Conservation (phyloP, 2,113 vertebrate species). For the Oenanthe melanoleuca region DNA sequence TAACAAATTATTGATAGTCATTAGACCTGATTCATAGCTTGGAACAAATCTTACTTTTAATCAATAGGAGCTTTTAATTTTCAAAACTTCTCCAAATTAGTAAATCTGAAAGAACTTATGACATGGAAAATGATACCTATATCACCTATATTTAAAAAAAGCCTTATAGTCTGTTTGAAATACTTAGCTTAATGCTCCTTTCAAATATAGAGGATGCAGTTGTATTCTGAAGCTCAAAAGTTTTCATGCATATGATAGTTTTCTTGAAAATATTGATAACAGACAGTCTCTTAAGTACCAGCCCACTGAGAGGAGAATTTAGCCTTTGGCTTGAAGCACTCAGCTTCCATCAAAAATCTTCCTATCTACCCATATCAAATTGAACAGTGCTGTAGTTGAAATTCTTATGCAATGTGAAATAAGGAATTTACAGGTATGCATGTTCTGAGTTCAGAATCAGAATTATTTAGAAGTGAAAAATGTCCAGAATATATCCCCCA, state of each 20-base stretch:
- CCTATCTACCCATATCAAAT: neutral
- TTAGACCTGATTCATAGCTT: neutral
- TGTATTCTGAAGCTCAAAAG: neutral
- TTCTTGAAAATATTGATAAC: neutral
- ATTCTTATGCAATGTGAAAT: neutral
- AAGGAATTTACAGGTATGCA: neutral
- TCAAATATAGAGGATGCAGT: neutral
- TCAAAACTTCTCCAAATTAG: neutral
- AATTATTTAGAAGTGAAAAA: neutral
- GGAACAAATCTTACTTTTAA: constrained; percentile 29
- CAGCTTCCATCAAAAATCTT: neutral
- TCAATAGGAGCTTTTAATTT: constrained; percentile 12
- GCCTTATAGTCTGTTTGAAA: neutral
- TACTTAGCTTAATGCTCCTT: neutral
- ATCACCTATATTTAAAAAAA: neutral
- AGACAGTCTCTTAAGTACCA: neutral
- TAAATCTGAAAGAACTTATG: neutral
- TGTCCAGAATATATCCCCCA: neutral
- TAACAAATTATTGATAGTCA: neutral
- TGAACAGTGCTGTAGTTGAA: neutral
- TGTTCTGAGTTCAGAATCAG: neutral
- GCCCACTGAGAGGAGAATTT: neutral
- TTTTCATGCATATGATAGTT: neutral
- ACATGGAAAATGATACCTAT: neutral
- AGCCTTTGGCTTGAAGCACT: neutral